These are phyloP conservation scores for Neodon shergylaensis DNA, from an alignment of 2,113 vertebrate species.

Conservation along the genomic window DNA sequence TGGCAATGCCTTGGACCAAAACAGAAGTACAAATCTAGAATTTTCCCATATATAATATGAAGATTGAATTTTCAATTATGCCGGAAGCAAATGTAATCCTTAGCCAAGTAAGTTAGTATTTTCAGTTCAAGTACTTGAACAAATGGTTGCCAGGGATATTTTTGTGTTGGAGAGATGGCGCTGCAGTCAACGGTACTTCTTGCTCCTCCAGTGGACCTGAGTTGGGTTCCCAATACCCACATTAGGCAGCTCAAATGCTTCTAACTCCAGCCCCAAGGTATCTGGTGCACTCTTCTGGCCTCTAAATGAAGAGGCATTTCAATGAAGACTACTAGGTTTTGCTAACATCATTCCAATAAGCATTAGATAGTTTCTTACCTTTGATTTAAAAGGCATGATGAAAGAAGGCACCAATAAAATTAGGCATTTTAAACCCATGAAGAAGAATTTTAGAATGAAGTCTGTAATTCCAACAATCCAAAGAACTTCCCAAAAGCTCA, in stretches of 20 bases:
- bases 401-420: constrained; percentile 93
- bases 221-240: not conserved
- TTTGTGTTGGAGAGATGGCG: not conserved
- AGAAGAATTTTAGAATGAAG: constrained; percentile 95
- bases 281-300: not conserved
- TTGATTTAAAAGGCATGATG: constrained; percentile 91
- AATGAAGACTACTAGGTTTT: constrained; percentile 23
- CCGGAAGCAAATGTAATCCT: constrained; percentile 39
- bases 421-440: constrained; percentile 97
- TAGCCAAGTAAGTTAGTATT: constrained; percentile 52
- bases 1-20: constrained; percentile 10
- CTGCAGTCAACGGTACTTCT: not conserved
- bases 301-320: constrained; percentile 50
- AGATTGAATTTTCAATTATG: constrained; percentile 40
- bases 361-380: constrained; percentile 87
- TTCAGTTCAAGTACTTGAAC: constrained; percentile 50
- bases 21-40: not conserved
- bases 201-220: not conserved
- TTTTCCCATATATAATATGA: not conserved
- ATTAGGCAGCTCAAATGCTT: not conserved
- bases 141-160: constrained; percentile 38
- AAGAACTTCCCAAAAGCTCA: constrained; percentile 96
- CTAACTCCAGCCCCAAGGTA: not conserved
- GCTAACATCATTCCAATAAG: constrained; percentile 50
- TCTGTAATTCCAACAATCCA: constrained; percentile 96